Evolutionary conservation across 2,113 vertebrate genomes (phyloP).

Genomic region (Acrocephalus arundinaceus): DNA sequence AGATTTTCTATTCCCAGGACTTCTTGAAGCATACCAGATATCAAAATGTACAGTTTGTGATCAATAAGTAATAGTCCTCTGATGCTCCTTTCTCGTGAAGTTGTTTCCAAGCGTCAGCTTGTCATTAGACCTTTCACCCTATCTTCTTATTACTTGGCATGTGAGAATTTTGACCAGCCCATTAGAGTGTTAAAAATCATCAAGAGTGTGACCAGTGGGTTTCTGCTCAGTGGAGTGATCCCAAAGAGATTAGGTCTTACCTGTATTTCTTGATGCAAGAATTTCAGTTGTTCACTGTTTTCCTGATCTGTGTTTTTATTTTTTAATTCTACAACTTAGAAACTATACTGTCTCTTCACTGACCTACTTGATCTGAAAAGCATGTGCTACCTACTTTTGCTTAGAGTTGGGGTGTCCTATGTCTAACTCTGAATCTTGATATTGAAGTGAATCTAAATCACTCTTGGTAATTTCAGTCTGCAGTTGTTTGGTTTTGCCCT

Average conservation of each 20-base stretch:
- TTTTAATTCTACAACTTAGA: neutral
- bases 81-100: neutral
- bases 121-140: neutral
- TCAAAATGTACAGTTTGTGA: neutral
- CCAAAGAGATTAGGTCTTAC: neutral
- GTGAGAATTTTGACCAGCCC: neutral
- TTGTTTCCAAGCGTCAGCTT: neutral
- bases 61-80: neutral
- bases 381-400: neutral
- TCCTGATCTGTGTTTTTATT: neutral
- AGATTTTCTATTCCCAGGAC: neutral
- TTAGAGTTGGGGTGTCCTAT: fast-evolving
- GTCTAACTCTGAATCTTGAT: neutral
- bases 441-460: neutral
- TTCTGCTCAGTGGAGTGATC: neutral
- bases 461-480: neutral
- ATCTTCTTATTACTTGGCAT: neutral
- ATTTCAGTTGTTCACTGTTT: neutral
- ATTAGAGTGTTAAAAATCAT: neutral
- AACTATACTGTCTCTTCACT: neutral
- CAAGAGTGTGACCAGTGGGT: neutral
- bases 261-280: neutral
- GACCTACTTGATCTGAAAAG: neutral
- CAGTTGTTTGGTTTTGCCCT: neutral
- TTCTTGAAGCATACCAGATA: neutral